A percentile compares a stretch with the other conserved stretches of the same genome.
Evolutionary conservation across 2,113 vertebrate species (phyloP).

Genomic region (Meriones unguiculatus): DNA sequence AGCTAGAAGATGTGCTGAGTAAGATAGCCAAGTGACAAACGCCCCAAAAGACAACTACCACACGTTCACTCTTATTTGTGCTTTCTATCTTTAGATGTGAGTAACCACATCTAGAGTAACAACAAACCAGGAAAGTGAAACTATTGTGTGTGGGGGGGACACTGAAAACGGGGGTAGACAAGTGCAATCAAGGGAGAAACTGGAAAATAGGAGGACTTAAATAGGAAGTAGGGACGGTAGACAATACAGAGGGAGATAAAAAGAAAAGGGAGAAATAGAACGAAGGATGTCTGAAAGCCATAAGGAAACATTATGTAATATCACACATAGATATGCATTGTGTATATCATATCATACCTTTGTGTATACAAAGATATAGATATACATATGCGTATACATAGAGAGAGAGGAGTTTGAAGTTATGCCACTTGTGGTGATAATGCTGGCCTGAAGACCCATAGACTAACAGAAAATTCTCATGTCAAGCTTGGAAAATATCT

Average conservation of each 20-base stretch:
- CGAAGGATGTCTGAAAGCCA: neutral
- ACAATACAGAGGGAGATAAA: neutral
- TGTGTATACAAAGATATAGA: too few species aligned
- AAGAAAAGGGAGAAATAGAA: neutral
- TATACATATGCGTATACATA: neutral
- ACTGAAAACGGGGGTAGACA: neutral
- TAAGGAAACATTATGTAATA: neutral
- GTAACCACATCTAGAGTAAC: neutral
- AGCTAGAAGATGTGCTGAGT: neutral
- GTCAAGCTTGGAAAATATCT: neutral
- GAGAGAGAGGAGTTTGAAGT: neutral
- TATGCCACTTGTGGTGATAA: neutral
- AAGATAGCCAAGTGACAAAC: neutral
- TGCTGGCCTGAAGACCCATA: neutral
- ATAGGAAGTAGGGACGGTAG: neutral
- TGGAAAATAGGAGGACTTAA: neutral
- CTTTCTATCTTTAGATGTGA: neutral
- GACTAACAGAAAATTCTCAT: neutral
- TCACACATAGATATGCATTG: neutral
- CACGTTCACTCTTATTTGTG: neutral
- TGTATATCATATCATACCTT: neutral
- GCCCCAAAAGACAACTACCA: neutral
- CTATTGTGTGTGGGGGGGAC: neutral
- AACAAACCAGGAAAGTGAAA: neutral
- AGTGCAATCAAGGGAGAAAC: neutral